Evolutionary conservation across 2,113 vertebrate species (phyloP), one percentile per base, ranked within the genome.

Genomic region (Pycnonotus jocosus): DNA sequence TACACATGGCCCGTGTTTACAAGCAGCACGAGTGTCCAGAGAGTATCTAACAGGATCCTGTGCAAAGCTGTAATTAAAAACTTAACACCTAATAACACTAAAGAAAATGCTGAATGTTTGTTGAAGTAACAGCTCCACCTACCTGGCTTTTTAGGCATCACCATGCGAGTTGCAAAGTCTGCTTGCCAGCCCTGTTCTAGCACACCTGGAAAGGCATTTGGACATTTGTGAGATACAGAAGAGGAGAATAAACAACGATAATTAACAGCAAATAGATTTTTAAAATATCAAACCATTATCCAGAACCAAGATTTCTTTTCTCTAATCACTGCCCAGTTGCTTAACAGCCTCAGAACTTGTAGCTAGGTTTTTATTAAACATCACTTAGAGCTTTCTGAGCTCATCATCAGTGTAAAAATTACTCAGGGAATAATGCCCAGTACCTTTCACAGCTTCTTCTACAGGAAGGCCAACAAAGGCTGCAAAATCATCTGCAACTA

Each of bases 101-200:
- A 38, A 38, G 13, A 28, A 65, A 90, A 69, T 1, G 21, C n/a
- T n/a, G 50, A 56, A 73, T 8, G 4, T 30, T 25, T 70, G 10
- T 24, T 68, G 94, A 92, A 81, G 35, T 73, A 95, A 97, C 48
- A 97, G 97, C 92, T 88, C 98, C 98, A 98, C 99, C 98, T 98
- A 99, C 99, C 99, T 86, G 99, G 98, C 88, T 99, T 99, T 95
- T 99, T 99, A 72, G 99, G 99, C 98, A 99, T 98, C 78, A 99
- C 99, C 99, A 99, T 99, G 69, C 99, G 98, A 27, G 99, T 99
- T 40, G 97, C 92, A 16, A 99, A 99, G 93, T 99, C 99, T 0
- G 99, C 99, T 92, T 99, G 99, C 99, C 99, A 99, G 56, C 99
- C 99, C 83, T 99, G 99, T 22, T 98, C 99, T 35, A 99, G 97